A percentile compares a stretch with the other conserved stretches of the same genome.
Conservation (phyloP, 1,140 invertebrate species). For the Trigoniulus corallinus region DNA sequence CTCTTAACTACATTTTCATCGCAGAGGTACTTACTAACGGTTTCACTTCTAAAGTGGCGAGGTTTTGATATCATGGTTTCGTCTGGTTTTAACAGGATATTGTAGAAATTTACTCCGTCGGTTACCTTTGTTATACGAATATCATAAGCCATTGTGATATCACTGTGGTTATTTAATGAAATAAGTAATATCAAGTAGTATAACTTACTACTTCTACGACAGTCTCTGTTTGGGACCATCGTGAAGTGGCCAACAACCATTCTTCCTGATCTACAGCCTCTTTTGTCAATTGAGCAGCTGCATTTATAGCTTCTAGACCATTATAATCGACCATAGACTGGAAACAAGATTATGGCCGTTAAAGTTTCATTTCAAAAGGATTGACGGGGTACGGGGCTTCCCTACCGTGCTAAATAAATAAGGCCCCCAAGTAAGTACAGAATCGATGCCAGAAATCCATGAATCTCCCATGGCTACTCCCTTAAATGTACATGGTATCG, state of each 20-base stretch:
- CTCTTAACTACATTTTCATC: too few relatives aligned
- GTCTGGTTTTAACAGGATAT: conserved; percentile 36
- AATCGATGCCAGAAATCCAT: conserved; percentile 71
- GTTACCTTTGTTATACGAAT: too few relatives aligned
- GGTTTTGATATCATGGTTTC: not conserved
- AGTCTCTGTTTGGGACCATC: conserved; percentile 43
- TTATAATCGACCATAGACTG: conserved; percentile 33
- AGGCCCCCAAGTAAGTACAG: conserved; percentile 58
- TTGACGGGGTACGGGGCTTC: too few relatives aligned
- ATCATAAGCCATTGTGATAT: too few relatives aligned
- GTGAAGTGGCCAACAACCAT: conserved; percentile 37
- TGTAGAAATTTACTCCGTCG: conserved; percentile 57
- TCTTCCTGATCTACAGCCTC: conserved; percentile 21
- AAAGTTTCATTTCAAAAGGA: conserved; percentile 1
- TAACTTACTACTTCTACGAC: conserved; percentile 26
- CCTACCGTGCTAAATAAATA: conserved; percentile 48
- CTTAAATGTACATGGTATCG: conserved; percentile 48
- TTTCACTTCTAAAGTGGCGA: not conserved
- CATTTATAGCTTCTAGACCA: conserved; percentile 23
- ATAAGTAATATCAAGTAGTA: conserved; percentile 1
- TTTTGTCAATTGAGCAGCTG: conserved; percentile 20
- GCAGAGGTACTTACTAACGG: too few relatives aligned
- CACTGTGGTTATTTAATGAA: too few relatives aligned
- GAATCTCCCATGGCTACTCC: conserved; percentile 67
- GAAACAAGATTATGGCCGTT: too few relatives aligned